A percentile compares a stretch with the other conserved stretches of the same genome.
These are phyloP conservation scores for Rhea americana DNA, from an alignment of 2,113 vertebrate genomes.

Conservation along the genomic window DNA sequence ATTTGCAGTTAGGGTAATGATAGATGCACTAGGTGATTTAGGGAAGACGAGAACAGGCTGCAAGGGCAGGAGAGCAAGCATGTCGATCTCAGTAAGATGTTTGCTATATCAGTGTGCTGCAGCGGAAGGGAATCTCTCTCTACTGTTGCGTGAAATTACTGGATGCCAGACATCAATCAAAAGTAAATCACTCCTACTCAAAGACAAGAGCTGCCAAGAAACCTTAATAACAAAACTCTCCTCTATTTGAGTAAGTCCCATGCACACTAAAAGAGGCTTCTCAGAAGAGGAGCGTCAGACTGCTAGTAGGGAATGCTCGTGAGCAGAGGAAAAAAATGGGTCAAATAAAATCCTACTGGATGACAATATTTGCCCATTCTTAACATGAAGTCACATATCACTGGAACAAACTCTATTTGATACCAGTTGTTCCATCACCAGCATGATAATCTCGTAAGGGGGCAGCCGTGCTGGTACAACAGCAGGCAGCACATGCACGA, in stretches of 20 bases:
- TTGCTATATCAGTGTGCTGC: neutral
- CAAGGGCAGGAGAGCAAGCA: neutral
- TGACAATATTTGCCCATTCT: neutral
- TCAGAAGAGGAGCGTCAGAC: neutral
- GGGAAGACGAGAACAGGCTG: neutral
- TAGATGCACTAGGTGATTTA: neutral
- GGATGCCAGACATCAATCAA: neutral
- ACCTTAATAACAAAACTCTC: neutral
- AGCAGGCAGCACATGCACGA: neutral
- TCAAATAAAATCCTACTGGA: neutral
- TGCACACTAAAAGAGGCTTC: neutral
- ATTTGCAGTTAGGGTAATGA: fast-evolving
- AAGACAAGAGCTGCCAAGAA: neutral
- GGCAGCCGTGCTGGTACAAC: neutral
- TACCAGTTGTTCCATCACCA: neutral
- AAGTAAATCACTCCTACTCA: neutral
- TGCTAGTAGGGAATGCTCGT: neutral
- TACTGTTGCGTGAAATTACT: neutral
- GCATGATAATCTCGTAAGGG: neutral
- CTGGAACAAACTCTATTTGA: neutral
- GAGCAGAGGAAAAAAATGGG: neutral
- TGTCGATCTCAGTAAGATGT: neutral
- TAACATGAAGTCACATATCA: neutral
- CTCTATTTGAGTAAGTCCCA: neutral
- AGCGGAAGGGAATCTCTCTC: neutral